Evolutionary conservation across 92 coral and sea anemone genomes (phyloP).

Genomic region (Muricea muricata): DNA sequence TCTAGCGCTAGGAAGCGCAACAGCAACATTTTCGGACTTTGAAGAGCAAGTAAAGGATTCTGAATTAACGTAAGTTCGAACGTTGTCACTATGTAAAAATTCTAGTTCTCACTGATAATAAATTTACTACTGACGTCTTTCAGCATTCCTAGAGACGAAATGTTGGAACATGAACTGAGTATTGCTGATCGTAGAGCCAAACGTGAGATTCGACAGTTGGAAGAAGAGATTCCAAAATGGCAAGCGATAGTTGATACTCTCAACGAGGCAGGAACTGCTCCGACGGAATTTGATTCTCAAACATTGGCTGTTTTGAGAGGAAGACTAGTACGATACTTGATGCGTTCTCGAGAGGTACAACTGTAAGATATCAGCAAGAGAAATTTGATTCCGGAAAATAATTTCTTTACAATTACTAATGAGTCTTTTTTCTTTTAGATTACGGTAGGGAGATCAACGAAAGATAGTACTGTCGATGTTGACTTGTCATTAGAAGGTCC

Average conservation of each 20-base stretch:
- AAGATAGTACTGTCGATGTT: slow-evolving; percentile 91
- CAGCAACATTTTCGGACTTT: slow-evolving; percentile 85
- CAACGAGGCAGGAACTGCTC: slow-evolving; percentile 76
- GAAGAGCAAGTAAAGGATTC: slow-evolving; percentile 92
- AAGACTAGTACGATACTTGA: slow-evolving; percentile 87
- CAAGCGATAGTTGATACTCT: slow-evolving; percentile 93
- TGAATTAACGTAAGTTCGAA: slow-evolving; percentile 82
- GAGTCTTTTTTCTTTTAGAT: slow-evolving; percentile 68
- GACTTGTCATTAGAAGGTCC: slow-evolving; percentile 98
- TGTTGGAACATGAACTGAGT: slow-evolving; percentile 87
- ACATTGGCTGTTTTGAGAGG: slow-evolving; percentile 98
- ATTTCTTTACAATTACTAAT: too few species aligned
- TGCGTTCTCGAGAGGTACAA: slow-evolving; percentile 96
- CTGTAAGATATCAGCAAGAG: neutral
- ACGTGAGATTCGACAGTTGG: slow-evolving; percentile 90
- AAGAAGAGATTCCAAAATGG: slow-evolving; percentile 96
- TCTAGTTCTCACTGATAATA: too few species aligned
- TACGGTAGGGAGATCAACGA: slow-evolving; percentile 92
- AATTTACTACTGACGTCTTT: too few species aligned
- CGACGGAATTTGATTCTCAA: slow-evolving; percentile 94
- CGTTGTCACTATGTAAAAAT: neutral
- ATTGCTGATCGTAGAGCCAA: slow-evolving; percentile 90
- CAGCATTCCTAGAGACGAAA: slow-evolving; percentile 88
- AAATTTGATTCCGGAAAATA: too few species aligned
- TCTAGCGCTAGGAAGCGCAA: slow-evolving; percentile 83